phyloP scores from a whole-genome alignment of 2,797 vertebrate genomes.

The Acanthurus lineatus region DNA sequence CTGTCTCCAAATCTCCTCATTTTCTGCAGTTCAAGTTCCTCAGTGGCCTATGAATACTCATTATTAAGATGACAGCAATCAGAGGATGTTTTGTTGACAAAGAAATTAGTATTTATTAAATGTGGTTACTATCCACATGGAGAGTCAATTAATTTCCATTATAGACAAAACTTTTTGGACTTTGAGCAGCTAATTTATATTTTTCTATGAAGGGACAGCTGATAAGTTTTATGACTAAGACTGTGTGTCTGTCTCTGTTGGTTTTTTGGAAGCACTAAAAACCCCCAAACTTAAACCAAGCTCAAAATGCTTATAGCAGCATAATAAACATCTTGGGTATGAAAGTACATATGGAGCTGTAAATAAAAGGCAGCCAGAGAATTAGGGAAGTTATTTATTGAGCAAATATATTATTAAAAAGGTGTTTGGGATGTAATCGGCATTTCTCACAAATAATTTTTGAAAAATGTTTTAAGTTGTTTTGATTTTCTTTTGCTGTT shows the following conservation, averaged over 20 bases:
- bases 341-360: background rate
- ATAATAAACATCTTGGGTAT: background rate
- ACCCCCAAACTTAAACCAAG: background rate
- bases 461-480: background rate
- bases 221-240: background rate
- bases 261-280: background rate
- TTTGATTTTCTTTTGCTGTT: background rate
- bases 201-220: background rate
- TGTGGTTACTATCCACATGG: background rate
- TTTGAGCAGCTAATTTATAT: background rate
- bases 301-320: background rate
- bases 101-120: background rate
- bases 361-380: background rate
- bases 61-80: background rate
- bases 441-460: background rate
- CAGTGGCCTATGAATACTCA: background rate
- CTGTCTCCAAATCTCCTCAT: background rate
- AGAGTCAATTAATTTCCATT: background rate
- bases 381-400: background rate
- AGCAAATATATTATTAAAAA: background rate
- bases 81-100: background rate
- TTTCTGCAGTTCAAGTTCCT: slow-evolving; percentile 1
- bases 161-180: background rate
- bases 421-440: background rate
- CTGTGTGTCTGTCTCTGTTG: background rate